Percentiles rank a stretch among this genome's conserved stretches.
Evolutionary conservation across 2,797 vertebrate genomes (phyloP).

Genomic region (Lateolabrax maculatus): DNA sequence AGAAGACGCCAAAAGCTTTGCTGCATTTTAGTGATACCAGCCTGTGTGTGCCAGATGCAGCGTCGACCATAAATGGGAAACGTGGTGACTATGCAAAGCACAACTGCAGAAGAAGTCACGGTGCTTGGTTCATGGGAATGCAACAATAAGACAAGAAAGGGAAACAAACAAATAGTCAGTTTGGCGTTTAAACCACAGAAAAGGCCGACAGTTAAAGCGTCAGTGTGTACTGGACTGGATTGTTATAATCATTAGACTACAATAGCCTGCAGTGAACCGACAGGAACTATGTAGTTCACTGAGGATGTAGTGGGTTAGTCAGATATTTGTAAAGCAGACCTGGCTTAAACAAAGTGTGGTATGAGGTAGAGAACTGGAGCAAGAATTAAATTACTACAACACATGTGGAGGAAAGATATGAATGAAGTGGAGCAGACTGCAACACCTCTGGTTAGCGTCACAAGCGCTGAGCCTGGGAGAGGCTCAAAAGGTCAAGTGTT

Average conservation of each 20-base stretch:
- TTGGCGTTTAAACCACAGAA: neutral
- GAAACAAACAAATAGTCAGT: neutral
- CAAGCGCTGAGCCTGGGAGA: no score
- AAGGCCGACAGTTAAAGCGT: neutral
- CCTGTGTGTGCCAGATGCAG: neutral
- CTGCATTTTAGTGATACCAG: neutral
- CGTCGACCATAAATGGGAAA: neutral
- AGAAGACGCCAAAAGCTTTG: neutral
- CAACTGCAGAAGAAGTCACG: neutral
- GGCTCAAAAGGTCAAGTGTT: neutral
- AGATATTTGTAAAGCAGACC: neutral
- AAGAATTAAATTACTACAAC: neutral
- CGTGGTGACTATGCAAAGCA: neutral
- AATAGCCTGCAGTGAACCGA: neutral
- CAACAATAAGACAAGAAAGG: neutral
- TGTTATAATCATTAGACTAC: neutral
- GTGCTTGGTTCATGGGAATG: neutral
- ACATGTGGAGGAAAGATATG: no score
- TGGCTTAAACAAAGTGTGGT: neutral
- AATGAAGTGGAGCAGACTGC: constrained; percentile 9
- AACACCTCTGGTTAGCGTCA: neutral
- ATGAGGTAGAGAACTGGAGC: neutral
- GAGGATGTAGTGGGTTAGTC: neutral
- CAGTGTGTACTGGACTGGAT: neutral
- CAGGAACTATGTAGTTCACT: constrained; percentile 13